These are phyloP conservation scores for Acleris sparsana DNA, from an alignment of 2,888 invertebrate genomes.

Conservation along the genomic window DNA sequence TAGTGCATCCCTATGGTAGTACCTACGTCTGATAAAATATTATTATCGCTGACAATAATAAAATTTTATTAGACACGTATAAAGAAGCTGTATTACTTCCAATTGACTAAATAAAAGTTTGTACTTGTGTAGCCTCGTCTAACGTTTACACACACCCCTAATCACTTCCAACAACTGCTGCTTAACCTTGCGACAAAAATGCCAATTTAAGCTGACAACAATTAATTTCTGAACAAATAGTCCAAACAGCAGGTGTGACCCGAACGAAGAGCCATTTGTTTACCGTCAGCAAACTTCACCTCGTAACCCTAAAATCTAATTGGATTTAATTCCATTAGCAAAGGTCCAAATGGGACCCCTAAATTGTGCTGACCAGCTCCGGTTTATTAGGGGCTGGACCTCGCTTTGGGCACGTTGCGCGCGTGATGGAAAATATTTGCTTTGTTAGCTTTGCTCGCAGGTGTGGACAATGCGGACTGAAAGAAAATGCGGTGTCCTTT, in stretches of 20 bases:
- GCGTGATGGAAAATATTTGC: constrained; percentile 47
- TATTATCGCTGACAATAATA: too few species aligned
- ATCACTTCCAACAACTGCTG: not conserved
- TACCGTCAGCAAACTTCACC: constrained; percentile 78
- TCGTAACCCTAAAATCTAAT: constrained; percentile 82
- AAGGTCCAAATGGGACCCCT: constrained; percentile 79
- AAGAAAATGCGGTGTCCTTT: not conserved
- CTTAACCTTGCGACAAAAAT: constrained; percentile 45
- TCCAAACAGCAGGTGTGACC: constrained; percentile 69
- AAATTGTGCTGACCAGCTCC: constrained; percentile 79
- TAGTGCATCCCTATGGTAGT: too few species aligned
- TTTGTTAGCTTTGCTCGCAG: constrained; percentile 37
- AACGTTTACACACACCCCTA: not conserved
- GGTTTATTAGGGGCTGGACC: constrained; percentile 66
- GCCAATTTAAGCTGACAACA: constrained; percentile 54
- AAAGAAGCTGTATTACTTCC: too few species aligned
- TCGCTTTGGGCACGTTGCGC: constrained; percentile 41
- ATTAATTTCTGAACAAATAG: constrained; percentile 65
- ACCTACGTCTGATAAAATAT: too few species aligned
- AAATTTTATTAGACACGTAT: too few species aligned
- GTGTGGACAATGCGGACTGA: not conserved
- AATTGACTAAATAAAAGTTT: too few species aligned
- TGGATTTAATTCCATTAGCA: constrained; percentile 83
- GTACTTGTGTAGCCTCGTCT: too few species aligned
- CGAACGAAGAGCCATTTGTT: constrained; percentile 76